These are phyloP conservation scores for Micronycteris hirsuta DNA, from an alignment of 2,113 vertebrate species.

Conservation along the genomic window DNA sequence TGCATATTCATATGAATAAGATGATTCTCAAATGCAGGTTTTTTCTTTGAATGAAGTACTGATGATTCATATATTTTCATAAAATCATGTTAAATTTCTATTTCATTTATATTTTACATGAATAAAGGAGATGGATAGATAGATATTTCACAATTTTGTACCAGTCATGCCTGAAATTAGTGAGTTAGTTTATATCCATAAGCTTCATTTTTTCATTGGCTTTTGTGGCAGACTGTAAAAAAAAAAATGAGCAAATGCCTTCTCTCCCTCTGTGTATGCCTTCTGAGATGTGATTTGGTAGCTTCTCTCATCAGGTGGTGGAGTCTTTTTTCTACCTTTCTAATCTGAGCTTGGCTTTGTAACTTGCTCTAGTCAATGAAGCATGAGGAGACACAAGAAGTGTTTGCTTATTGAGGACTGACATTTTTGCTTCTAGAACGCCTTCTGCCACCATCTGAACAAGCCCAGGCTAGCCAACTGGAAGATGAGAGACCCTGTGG, in stretches of 20 bases:
- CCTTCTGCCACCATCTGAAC: neutral
- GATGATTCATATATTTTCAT: neutral
- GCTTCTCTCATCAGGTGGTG: neutral
- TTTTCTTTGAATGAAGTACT: slow-evolving; percentile 17
- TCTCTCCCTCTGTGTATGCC: neutral
- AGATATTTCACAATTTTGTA: neutral
- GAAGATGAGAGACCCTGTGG: neutral
- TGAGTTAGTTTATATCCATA: neutral
- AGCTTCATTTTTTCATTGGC: neutral
- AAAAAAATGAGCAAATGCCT: neutral
- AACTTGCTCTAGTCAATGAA: neutral
- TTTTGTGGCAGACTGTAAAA: neutral
- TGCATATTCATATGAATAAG: slow-evolving; percentile 41
- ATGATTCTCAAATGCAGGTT: slow-evolving; percentile 16
- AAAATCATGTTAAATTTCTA: neutral
- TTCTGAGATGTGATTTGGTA: neutral
- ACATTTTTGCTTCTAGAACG: neutral
- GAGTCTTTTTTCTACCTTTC: neutral
- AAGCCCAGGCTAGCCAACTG: neutral
- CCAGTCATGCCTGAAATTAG: neutral
- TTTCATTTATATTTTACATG: neutral
- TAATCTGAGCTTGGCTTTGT: neutral
- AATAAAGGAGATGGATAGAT: neutral
- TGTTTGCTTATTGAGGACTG: neutral
- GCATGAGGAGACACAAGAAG: neutral